These are phyloP conservation scores for Cyanoliseus patagonus DNA, from an alignment of 2,113 vertebrate species.

Conservation along the genomic window DNA sequence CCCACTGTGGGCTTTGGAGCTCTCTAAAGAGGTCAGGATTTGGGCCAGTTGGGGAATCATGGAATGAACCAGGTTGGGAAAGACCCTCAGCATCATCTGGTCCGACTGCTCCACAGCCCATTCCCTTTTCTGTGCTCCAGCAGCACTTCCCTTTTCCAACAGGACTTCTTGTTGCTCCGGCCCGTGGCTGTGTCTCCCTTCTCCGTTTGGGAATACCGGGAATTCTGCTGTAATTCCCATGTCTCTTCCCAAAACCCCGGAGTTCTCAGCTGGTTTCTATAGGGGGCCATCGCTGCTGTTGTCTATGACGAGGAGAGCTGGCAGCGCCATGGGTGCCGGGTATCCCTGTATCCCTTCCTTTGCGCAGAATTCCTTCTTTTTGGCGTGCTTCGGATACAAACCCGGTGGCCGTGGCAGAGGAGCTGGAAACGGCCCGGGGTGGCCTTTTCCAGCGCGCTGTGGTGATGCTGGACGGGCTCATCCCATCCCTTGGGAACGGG, in stretches of 20 bases:
- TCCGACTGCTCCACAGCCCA: accelerated
- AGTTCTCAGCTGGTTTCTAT: accelerated
- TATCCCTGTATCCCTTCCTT: too few relatives aligned
- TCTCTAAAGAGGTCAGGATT: neutral
- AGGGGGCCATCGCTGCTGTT: neutral
- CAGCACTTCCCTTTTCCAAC: accelerated
- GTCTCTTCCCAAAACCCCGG: accelerated
- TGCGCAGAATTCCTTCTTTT: too few relatives aligned
- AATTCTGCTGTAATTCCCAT: neutral
- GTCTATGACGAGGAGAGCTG: neutral
- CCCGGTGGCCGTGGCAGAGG: too few relatives aligned
- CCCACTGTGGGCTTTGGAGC: neutral
- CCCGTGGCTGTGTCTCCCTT: accelerated
- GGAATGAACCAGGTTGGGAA: neutral
- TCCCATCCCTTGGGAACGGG: neutral
- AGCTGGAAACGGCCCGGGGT: accelerated
- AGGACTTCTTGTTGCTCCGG: neutral
- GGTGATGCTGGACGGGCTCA: too few relatives aligned
- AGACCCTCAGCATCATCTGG: neutral
- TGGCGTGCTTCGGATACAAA: neutral
- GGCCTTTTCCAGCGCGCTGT: neutral
- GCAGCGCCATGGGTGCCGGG: accelerated
- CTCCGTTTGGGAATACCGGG: neutral
- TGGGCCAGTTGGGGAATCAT: neutral
- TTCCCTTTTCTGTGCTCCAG: neutral